Base-by-base conservation (phyloP, 2,888 invertebrate genomes). In the Tribolium freemani region DNA sequence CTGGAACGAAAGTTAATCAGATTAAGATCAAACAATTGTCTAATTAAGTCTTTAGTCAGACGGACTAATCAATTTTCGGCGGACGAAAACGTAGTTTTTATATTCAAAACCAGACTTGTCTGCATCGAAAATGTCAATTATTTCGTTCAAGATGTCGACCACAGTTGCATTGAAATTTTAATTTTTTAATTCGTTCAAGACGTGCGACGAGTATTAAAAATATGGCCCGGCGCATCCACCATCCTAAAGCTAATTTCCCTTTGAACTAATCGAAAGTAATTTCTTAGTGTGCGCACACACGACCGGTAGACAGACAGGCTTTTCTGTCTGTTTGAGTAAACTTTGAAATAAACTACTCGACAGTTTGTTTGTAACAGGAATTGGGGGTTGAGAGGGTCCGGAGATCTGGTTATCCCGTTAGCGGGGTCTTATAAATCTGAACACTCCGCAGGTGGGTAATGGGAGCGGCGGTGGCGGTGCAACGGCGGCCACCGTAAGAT, bases 21-120 rank as follows among this genome's bases (percentile, higher is more conserved):
- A 83, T 84, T 83, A 82, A 81, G 80, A 83, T 84, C 84, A 84
- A 84, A 84, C 84, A 84, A 83, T 84, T 82, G 84, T 83, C 81
- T 83, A 83, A 84, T 84, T 84, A 83, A 83, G 82, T 82, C 82
- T 81, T 81, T 79, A 81, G 76, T 74, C 75, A 72, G 73, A 69
- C 77, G 76, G 76, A 73, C 77, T 77, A 83, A 82, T 83, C 82
- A 81, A 80, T 80, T 81, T 78, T 76, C 74, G 63, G 71, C 69
- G 58, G 20, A 60, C 56, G 58, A 50, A 50, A 46, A 58, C 31
- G 31, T 51, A 45, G 54, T 58, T 58, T 73, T 64, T 69, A 53
- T 69, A 60, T 69, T 69, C 53, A 44, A 21, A 63, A 13, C 54
- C 50, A 31, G 73, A 46, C 21, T 48, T 75, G 75, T 77, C 73